Percentiles rank a stretch among this genome's conserved stretches.
phyloP scores from a whole-genome alignment of 2,113 vertebrate genomes.

The Callipepla squamata region DNA sequence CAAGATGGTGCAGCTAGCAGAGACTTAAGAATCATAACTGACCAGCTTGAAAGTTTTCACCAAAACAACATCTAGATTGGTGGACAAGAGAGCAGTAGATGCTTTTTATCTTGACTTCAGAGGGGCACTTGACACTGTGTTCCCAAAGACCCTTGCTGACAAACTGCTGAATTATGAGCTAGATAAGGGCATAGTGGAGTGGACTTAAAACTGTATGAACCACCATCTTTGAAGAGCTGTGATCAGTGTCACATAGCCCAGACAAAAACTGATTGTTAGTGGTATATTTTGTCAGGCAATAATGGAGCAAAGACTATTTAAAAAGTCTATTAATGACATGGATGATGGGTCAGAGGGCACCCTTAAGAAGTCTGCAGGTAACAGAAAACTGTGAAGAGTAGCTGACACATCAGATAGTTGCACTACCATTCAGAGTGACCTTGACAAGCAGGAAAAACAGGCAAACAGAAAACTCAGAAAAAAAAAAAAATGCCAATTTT shows the following conservation, averaged over 20 bases:
- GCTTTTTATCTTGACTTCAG: background rate
- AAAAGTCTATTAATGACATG: background rate
- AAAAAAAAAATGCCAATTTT: background rate
- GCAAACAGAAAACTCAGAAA: no score
- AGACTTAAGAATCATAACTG: background rate
- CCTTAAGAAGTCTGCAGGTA: background rate
- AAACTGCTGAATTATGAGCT: background rate
- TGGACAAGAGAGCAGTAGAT: background rate
- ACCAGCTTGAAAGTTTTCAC: background rate
- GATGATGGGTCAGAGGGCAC: background rate
- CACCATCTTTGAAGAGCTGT: background rate
- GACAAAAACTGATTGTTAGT: no score
- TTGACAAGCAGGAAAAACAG: background rate
- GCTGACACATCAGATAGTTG: background rate
- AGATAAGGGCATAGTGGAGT: background rate
- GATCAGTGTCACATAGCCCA: background rate
- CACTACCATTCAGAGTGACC: no score
- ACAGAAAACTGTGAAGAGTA: background rate
- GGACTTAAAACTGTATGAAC: background rate
- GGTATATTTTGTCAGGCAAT: background rate
- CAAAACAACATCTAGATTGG: background rate
- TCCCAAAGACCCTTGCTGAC: background rate
- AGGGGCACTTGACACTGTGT: background rate
- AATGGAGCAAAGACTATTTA: background rate
- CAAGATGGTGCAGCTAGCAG: background rate